Conservation (phyloP, 2,888 invertebrate species). For the Drosophila barbarae region DNA sequence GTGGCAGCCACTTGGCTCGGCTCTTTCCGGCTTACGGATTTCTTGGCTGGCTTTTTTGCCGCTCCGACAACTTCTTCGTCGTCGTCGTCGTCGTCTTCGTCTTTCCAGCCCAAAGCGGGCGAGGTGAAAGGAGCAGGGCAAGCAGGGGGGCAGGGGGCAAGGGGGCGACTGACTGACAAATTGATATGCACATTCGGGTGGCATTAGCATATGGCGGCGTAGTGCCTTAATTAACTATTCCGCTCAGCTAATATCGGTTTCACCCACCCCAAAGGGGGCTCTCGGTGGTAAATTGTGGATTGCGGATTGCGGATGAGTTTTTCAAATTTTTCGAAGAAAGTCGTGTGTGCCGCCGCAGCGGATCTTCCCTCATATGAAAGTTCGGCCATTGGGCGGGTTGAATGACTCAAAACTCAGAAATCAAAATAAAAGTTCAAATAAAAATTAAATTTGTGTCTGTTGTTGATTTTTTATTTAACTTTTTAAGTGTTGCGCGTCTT, state of each 20-base stretch:
- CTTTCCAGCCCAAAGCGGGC: conserved; percentile 5
- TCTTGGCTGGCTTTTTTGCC: conserved; percentile 28
- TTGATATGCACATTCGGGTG: conserved; percentile 43
- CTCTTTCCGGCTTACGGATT: conserved; percentile 56
- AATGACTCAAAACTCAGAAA: conserved; percentile 66
- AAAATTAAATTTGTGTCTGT: conserved; percentile 41
- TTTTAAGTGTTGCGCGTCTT: conserved; percentile 10
- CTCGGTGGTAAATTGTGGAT: conserved; percentile 22
- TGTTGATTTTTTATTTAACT: background rate
- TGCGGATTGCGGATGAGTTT: conserved; percentile 44
- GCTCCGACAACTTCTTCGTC: conserved; percentile 2
- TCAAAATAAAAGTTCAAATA: conserved; percentile 59
- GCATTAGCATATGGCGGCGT: conserved; percentile 55
- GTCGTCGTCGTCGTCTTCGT: background rate
- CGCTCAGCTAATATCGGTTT: conserved; percentile 76
- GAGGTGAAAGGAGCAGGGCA: conserved; percentile 2
- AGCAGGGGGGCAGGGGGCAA: background rate
- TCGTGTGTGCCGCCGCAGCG: conserved; percentile 5
- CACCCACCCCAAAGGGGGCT: conserved; percentile 61
- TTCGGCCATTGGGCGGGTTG: conserved; percentile 50
- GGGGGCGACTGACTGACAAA: conserved; percentile 15
- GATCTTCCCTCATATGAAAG: conserved; percentile 50
- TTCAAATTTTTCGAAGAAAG: conserved; percentile 67
- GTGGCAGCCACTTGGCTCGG: conserved; percentile 29
- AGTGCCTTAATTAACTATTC: conserved; percentile 74